A percentile compares a stretch with the other conserved stretches of the same genome.
These are phyloP conservation scores for Spilosoma lubricipeda DNA, from an alignment of 2,888 invertebrate genomes.

Conservation along the genomic window DNA sequence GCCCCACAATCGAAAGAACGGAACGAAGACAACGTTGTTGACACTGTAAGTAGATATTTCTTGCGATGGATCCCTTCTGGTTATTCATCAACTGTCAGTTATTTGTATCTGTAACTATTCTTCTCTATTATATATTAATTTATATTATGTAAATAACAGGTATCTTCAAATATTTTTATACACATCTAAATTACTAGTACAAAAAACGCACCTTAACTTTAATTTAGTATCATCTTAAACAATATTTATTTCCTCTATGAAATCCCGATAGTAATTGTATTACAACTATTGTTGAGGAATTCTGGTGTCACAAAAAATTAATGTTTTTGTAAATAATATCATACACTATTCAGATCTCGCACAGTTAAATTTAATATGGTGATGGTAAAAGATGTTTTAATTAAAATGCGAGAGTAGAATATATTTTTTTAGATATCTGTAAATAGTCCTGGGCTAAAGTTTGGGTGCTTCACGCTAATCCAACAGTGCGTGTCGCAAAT, in stretches of 20 bases:
- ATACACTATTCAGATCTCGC: conserved; percentile 9
- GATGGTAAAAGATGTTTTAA: conserved; percentile 16
- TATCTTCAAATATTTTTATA: not conserved
- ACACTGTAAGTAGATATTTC: conserved; percentile 51
- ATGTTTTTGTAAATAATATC: not conserved
- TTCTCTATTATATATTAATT: too few relatives aligned
- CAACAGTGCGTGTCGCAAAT: conserved; percentile 66
- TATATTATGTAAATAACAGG: too few relatives aligned
- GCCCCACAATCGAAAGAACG: conserved; percentile 75
- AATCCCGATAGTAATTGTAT: not conserved
- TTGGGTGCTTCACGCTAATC: conserved; percentile 55
- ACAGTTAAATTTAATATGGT: conserved; percentile 12
- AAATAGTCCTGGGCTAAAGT: conserved; percentile 48
- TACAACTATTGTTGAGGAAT: not conserved
- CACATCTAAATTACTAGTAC: not conserved
- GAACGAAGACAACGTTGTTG: conserved; percentile 61
- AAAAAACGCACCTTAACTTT: not conserved
- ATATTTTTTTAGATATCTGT: conserved; percentile 48
- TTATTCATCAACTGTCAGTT: not conserved
- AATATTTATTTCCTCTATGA: not conserved
- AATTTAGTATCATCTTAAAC: not conserved
- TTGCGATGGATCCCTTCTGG: not conserved
- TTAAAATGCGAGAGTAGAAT: conserved; percentile 21
- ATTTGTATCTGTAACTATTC: too few relatives aligned
- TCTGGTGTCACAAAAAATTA: not conserved